phyloP scores from a whole-genome alignment of 1,140 invertebrate species.

The Drosophila tani region DNA sequence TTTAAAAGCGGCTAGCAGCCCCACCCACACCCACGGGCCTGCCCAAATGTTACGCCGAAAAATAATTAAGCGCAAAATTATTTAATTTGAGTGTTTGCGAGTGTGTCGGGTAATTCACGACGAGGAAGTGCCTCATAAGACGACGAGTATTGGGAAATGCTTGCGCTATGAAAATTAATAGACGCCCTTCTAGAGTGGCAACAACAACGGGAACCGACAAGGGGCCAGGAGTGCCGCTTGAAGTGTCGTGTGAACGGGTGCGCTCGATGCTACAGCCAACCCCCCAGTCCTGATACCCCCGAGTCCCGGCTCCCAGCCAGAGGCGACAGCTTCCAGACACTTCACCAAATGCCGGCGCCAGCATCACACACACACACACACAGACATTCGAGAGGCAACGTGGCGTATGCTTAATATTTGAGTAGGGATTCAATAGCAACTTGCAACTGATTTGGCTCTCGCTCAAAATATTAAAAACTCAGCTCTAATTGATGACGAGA shows the following conservation, averaged over 20 bases:
- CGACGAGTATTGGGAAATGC: constrained; percentile 56
- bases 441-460: constrained; percentile 46
- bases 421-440: constrained; percentile 14
- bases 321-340: constrained; percentile 62
- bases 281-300: neutral
- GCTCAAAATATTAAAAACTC: constrained; percentile 47
- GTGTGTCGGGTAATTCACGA: constrained; percentile 20
- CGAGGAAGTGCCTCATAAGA: constrained; percentile 47
- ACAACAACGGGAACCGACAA: constrained; percentile 1
- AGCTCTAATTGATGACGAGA: constrained; percentile 19
- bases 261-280: constrained; percentile 5
- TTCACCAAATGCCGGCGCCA: constrained; percentile 68
- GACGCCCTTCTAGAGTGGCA: constrained; percentile 42
- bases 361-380: constrained; percentile 18
- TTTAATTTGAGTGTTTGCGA: constrained; percentile 58
- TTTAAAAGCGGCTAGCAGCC: constrained; percentile 4
- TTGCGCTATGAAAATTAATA: constrained; percentile 72
- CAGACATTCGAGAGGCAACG: constrained; percentile 14
- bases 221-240: constrained; percentile 3
- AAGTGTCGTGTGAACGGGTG: constrained; percentile 48
- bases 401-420: constrained; percentile 71
- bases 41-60: constrained; percentile 13
- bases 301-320: constrained; percentile 5
- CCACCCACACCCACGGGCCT: neutral
- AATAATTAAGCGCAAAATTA: constrained; percentile 76